Evolutionary conservation across 2,888 invertebrate genomes (phyloP), one percentile per base, ranked within the genome.

Genomic region (Tanypteryx hageni): DNA sequence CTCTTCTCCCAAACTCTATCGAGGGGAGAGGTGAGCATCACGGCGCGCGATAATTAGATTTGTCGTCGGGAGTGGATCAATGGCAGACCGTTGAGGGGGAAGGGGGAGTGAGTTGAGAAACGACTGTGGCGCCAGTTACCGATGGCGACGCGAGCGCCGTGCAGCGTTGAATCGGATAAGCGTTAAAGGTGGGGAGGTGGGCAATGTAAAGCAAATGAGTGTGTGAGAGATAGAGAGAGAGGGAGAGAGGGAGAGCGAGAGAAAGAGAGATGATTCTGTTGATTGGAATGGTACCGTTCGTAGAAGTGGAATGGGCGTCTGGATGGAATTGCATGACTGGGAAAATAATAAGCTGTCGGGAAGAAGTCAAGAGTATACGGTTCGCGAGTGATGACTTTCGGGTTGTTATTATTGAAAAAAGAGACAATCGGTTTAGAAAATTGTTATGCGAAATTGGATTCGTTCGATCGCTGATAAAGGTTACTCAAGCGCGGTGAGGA

Each of bases 51-150:
- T 89, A 89, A 89, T 89, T 89, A 89, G 89, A 89, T 89, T 89
- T 89, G 89, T 89, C 89, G 89, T 89, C 89, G 89, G 89, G 31
- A 89, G 89, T 89, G 89, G 89, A 89, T 89, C 89, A 89, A 89
- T 89, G 89, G 64, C 89, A 83, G 83, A n/a, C n/a, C 83, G 86
- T 61, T 59, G 61, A 57, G 61, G 61, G 86, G 4, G 57, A 18
- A 57, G 18, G 84, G 44, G 14, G 44, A 58, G 85, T 89, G 89
- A 61, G 89, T 89, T 89, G 89, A 64, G 89, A 89, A 58, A 89
- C 89, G 89, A 89, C 64, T 9, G 64, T 89, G 89, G 89, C 89
- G 89, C 89, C 64, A 89, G 89, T 89, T 89, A 64, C 89, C 89
- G 56, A 64, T 56, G 89, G 64, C 89, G 89, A 89, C 89, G 64